Base-by-base conservation (phyloP, 2,113 vertebrate genomes). In the Tenebrosternarchus preto region DNA sequence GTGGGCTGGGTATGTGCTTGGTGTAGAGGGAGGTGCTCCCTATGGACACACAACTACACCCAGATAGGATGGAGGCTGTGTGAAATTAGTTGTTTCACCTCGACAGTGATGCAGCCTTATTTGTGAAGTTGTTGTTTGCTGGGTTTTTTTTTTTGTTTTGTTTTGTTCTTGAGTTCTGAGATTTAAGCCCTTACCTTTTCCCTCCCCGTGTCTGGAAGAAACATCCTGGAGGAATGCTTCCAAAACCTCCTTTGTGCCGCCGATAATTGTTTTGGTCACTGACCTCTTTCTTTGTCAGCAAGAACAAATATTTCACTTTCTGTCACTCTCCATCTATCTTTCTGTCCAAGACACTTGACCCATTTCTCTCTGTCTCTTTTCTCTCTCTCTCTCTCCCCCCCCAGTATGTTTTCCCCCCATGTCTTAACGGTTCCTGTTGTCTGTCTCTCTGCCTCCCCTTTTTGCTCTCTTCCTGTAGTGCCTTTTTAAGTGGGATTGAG, bases 1-100 rank as follows among this genome's bases (percentile, higher is more conserved):
- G 98, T 87, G 98, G 98, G 93, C 94, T 99, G 95, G 98, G 98
- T 99, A 98, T 95, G 98, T 98, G 94, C 60, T 76, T 60, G 16
- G 17, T 56, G n/a, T 60, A 46, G 6, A 55, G 11, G n/a, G n/a
- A 17, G 29, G 31, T 31, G 7, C 22, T 33, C 20, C 9, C 22
- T 56, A 1, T 20, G 24, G 36, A 77, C 7, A 72, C 64, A 29
- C 50, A 43, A 16, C 29, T 3, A 19, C 78, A 66, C 31, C 20
- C 33, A 46, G 8, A 67, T 2, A 25, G 19, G 7, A 11, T 16
- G n/a, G 5, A n/a, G 8, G 5, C 57, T 61, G 20, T 22, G 60
- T 46, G n/a, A 46, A 50, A 36, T 27, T 5, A 61, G 59, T 22
- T 9, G 29, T 55, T 57, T 67, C 64, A 57, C 46, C 9, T 29